These are phyloP conservation scores for Mystacornis crossleyi DNA, from an alignment of 2,113 vertebrate species.

Conservation along the genomic window DNA sequence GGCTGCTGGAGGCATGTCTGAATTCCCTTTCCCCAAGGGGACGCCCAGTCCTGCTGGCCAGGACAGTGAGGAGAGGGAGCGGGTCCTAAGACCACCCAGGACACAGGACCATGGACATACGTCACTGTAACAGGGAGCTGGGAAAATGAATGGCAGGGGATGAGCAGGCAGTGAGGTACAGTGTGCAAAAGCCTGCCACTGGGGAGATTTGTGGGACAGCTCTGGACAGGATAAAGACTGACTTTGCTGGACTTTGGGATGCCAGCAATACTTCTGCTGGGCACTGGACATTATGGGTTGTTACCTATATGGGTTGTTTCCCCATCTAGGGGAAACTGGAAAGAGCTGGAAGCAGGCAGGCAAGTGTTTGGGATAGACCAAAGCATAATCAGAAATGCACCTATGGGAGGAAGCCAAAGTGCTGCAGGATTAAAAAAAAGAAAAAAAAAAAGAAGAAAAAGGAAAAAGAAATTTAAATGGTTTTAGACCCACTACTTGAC, in stretches of 20 bases:
- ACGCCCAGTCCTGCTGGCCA: not conserved
- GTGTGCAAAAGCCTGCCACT: not conserved
- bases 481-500: not conserved
- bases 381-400: not conserved
- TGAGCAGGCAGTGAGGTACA: not conserved
- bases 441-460: not conserved
- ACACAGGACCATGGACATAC: rapidly evolving
- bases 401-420: not conserved
- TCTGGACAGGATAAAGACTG: not conserved
- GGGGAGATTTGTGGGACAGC: not conserved
- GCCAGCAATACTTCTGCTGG: not conserved
- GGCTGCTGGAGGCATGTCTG: not conserved
- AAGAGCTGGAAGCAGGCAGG: not conserved
- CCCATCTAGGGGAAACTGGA: not conserved
- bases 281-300: not conserved
- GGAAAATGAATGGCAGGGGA: rapidly evolving
- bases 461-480: not conserved
- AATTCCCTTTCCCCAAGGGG: not conserved
- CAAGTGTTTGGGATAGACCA: not conserved
- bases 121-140: not conserved
- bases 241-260: not conserved
- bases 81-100: not conserved
- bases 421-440: not conserved
- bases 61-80: no score
- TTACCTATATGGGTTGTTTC: not conserved